These are phyloP conservation scores for Vicugna pacos DNA, from an alignment of 2,113 vertebrate genomes.

Conservation along the genomic window DNA sequence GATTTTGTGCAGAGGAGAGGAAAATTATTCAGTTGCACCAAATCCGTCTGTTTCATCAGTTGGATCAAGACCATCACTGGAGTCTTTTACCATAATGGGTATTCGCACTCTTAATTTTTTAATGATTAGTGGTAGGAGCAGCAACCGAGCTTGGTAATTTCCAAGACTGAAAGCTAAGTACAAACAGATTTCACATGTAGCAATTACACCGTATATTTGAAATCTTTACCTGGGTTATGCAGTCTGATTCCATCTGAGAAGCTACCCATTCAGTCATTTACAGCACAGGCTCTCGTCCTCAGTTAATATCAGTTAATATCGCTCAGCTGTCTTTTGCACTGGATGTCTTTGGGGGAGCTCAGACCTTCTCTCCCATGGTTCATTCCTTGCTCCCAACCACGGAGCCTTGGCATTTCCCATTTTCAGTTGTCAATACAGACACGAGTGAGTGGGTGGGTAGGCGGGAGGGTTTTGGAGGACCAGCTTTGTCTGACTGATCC, in stretches of 20 bases:
- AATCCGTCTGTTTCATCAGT: constrained; percentile 84
- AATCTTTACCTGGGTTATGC: background rate
- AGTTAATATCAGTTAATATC: rapidly evolving
- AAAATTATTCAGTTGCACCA: constrained; percentile 81
- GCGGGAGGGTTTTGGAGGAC: background rate
- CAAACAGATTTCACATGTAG: constrained; percentile 27
- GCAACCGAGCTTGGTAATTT: constrained; percentile 75
- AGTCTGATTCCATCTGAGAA: rapidly evolving
- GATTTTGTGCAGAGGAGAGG: constrained; percentile 82
- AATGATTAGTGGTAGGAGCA: constrained; percentile 81
- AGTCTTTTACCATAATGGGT: constrained; percentile 81
- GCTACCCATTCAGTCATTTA: rapidly evolving
- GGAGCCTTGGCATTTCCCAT: rapidly evolving
- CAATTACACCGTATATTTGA: background rate
- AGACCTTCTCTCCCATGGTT: background rate
- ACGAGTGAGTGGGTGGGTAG: too few relatives aligned
- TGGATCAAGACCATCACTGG: constrained; percentile 78
- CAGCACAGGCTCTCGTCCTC: background rate
- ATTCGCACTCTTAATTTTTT: constrained; percentile 79
- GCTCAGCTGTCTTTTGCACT: background rate
- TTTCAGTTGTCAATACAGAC: background rate
- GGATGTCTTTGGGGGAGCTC: background rate
- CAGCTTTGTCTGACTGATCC: background rate
- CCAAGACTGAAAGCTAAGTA: constrained; percentile 77
- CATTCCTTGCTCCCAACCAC: background rate